Base-by-base conservation (phyloP, 1,140 invertebrate species). In the Trichonephila inaurata region DNA sequence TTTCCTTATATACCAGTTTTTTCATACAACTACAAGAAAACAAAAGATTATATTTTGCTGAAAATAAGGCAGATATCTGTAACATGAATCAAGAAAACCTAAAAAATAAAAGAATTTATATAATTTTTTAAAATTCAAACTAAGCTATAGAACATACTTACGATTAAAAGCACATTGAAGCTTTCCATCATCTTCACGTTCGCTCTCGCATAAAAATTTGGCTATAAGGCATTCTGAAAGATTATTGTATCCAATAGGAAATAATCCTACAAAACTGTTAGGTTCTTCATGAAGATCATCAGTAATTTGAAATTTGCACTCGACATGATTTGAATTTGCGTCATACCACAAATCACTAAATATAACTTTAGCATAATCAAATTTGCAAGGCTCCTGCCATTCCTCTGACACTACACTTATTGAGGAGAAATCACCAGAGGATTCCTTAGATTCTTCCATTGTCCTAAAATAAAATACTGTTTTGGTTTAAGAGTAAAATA, bases 281-380 rank as follows among this genome's bases (percentile, higher is more conserved):
- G 91, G 91, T 28, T 86, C 81, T 72, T 92, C 81, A 60, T 86
- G 81, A 5, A 92, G 62, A 69, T 64, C 69, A 19, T 92, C 82
- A 58, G 82, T 92, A 16, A 92, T 69, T 14, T 86, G 40, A 60
- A 92, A 92, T 21, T 61, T 51, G 40, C 91, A 92, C 0, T 62
- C 91, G 21, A 92, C 91, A 21, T 12, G 28, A 2, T 18, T 21
- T 19, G n/a, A 10, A n/a, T 16, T 18, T 7, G 62, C 4, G 33
- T 77, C n/a, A 86, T 83, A 33, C 19, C 60, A 92, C 28, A 92
- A 64, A 8, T 86, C 51, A 18, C 62, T 64, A 40, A 92, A 92
- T n/a, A 92, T 92, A 33, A 92, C 91, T 72, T 92, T 86, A 21
- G 91, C 91, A 92, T 72, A 92, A 24, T 92, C 83, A 4, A 82